Evolutionary conservation across 1,140 invertebrate species (phyloP).

Genomic region (Dryas iulia): DNA sequence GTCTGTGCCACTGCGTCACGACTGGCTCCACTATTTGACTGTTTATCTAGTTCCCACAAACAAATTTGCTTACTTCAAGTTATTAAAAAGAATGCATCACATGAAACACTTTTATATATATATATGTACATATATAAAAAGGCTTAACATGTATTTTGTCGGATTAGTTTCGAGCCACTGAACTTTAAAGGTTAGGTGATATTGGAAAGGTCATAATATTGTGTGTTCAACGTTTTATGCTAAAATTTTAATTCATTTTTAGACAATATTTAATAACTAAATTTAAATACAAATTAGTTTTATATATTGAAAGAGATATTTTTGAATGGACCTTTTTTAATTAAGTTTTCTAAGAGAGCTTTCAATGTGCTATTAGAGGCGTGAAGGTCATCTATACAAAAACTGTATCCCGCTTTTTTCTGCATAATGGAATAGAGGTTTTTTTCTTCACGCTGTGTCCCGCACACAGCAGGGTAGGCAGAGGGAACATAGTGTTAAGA

Average conservation of each 20-base stretch:
- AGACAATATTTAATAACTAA: background rate
- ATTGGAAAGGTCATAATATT: conserved; percentile 13
- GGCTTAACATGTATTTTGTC: conserved; percentile 1
- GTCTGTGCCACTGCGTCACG: no score
- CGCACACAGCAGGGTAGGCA: no score
- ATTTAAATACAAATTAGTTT: background rate
- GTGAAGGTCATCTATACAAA: no score
- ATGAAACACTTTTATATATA: background rate
- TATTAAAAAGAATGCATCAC: no score
- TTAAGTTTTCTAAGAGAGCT: background rate
- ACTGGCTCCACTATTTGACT: no score
- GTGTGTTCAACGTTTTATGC: background rate
- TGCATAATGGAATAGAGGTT: no score
- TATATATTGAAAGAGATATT: background rate
- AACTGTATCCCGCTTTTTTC: no score
- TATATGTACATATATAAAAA: background rate
- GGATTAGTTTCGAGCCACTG: conserved; percentile 18
- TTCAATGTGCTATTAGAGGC: background rate
- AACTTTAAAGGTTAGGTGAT: conserved; percentile 17
- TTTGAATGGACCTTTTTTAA: background rate
- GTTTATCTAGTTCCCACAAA: no score
- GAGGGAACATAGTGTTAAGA: no score
- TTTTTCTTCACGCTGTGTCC: no score
- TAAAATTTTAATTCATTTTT: background rate
- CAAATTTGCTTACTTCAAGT: no score